Conservation (phyloP, 2,113 vertebrate species). For the Tragelaphus buxtoni region DNA sequence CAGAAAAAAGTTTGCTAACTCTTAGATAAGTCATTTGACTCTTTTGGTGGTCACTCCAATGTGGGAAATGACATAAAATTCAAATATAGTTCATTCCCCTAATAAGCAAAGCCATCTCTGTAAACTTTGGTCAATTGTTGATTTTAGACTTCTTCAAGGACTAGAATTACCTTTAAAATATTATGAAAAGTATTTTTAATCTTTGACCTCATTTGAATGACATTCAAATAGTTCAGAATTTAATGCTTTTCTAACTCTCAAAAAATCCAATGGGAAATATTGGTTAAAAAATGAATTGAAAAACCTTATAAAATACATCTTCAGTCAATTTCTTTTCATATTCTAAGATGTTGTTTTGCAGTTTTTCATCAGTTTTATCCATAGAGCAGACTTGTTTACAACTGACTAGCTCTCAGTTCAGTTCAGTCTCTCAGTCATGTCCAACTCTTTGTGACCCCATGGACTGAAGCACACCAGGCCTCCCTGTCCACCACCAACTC, state of each 20-base stretch:
- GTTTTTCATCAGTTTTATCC: slow-evolving; percentile 35
- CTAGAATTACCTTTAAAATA: not conserved
- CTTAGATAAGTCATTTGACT: not conserved
- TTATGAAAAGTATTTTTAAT: not conserved
- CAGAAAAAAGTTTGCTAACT: not conserved
- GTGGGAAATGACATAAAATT: not conserved
- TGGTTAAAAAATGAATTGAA: not conserved
- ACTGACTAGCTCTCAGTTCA: not conserved
- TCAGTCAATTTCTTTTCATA: slow-evolving; percentile 5
- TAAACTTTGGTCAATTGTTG: not conserved
- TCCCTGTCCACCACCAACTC: not conserved
- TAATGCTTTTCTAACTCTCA: not conserved
- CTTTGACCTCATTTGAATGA: not conserved
- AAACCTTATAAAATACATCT: not conserved
- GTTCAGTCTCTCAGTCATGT: not conserved
- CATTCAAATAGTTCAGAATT: not conserved
- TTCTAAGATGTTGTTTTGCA: not conserved
- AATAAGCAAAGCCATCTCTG: not conserved
- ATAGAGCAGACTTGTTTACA: slow-evolving; percentile 33
- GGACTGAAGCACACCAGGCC: not conserved
- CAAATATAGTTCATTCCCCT: not conserved
- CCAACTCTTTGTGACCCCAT: not conserved
- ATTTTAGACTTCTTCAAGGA: not conserved
- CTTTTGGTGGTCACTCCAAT: not conserved
- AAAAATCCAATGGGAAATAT: not conserved